Conservation (phyloP, 2,797 vertebrate genomes). For the Enteromius unitaeniatus region DNA sequence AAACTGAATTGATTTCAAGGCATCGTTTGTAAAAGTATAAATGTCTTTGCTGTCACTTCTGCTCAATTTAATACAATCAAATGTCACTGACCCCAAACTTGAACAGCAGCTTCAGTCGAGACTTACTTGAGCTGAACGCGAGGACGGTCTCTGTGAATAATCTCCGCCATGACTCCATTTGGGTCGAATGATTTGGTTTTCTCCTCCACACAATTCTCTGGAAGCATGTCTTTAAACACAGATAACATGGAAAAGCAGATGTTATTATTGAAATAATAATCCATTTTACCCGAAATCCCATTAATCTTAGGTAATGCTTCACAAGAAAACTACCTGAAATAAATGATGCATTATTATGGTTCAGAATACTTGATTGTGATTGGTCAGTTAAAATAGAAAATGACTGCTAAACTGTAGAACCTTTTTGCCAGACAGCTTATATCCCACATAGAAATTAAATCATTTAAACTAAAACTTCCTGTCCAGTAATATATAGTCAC, state of each 20-base stretch:
- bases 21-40: not conserved
- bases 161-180: constrained; percentile 91
- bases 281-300: not conserved
- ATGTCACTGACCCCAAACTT: not conserved
- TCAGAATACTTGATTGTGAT: not conserved
- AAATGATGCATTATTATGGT: not conserved
- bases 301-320: not conserved
- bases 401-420: not conserved
- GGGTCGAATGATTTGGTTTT: constrained; percentile 91
- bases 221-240: constrained; percentile 83
- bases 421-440: not conserved
- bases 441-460: no score
- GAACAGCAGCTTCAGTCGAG: not conserved
- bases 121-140: constrained; percentile 89
- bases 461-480: not conserved
- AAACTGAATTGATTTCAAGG: not conserved
- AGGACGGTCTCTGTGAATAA: constrained; percentile 79
- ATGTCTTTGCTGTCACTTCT: not conserved
- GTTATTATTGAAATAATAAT: not conserved
- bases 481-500: not conserved
- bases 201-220: constrained; percentile 93
- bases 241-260: not conserved
- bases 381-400: not conserved
- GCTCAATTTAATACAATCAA: not conserved
- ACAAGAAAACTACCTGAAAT: not conserved